Conservation (phyloP, 2,888 invertebrate genomes). For the Drosophila paranaensis region DNA sequence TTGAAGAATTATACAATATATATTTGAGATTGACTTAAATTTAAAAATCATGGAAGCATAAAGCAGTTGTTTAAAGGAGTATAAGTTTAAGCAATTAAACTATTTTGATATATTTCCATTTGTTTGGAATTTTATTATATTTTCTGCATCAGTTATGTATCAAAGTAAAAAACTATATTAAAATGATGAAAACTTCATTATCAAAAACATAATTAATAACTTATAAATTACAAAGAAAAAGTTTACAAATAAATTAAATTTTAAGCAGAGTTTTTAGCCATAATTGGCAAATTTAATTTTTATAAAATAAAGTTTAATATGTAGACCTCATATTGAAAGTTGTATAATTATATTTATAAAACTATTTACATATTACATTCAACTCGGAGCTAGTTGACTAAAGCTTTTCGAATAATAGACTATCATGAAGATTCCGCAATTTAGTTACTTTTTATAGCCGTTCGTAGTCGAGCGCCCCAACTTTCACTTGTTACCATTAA, state of each 20-base stretch:
- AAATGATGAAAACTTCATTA: not conserved
- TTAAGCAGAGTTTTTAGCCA: not conserved
- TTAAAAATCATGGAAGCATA: too few relatives aligned
- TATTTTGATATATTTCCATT: too few relatives aligned
- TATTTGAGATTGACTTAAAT: too few relatives aligned
- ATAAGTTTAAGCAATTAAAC: too few relatives aligned
- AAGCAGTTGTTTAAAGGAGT: too few relatives aligned
- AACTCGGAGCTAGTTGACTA: not conserved
- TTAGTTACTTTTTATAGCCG: constrained; percentile 3
- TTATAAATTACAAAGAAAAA: not conserved
- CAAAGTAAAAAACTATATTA: not conserved
- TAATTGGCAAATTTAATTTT: not conserved
- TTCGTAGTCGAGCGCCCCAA: constrained; percentile 3
- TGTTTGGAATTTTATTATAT: not conserved
- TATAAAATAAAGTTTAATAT: not conserved
- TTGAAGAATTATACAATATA: too few relatives aligned
- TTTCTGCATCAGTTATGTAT: not conserved
- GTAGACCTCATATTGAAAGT: not conserved
- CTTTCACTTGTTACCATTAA: constrained; percentile 59
- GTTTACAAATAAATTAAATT: not conserved
- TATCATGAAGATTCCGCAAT: constrained; percentile 2
- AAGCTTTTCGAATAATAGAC: not conserved
- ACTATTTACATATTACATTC: not conserved
- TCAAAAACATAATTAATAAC: not conserved
- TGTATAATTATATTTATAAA: not conserved